Conservation (phyloP, 2,888 invertebrate species). For the Eristalis arbustorum region DNA sequence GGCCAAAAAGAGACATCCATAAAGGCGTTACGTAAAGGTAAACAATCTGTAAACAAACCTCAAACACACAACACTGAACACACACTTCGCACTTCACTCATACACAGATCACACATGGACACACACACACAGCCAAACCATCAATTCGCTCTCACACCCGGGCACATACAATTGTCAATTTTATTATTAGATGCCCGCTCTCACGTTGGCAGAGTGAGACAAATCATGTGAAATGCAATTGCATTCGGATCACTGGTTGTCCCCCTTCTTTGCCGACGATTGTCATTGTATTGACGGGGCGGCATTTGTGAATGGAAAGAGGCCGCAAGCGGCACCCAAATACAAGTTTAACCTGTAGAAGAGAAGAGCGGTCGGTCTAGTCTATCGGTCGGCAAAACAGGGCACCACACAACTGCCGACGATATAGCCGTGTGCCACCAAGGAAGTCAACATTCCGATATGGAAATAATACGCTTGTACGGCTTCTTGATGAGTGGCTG, state of each 20-base stretch:
- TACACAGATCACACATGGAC: not conserved
- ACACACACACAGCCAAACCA: not conserved
- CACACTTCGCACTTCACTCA: constrained; percentile 1
- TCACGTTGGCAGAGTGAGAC: constrained; percentile 45
- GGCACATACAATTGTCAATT: constrained; percentile 9
- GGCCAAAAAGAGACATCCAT: constrained; percentile 58
- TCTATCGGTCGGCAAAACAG: not conserved
- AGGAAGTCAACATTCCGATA: constrained; percentile 68
- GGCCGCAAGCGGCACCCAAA: not conserved
- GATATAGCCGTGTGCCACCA: constrained; percentile 30
- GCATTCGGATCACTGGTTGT: constrained; percentile 27
- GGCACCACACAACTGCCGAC: not conserved
- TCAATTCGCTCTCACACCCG: constrained; percentile 3
- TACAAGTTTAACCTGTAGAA: constrained; percentile 12
- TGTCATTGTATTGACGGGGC: constrained; percentile 14
- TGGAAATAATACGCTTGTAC: constrained; percentile 55
- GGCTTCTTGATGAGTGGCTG: constrained; percentile 49
- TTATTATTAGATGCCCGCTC: constrained; percentile 55
- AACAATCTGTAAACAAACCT: constrained; percentile 69
- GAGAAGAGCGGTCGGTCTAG: not conserved
- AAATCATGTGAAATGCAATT: constrained; percentile 26
- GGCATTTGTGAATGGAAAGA: constrained; percentile 55
- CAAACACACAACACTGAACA: constrained; percentile 34
- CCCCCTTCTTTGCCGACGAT: constrained; percentile 14
- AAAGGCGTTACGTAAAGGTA: constrained; percentile 69